Base-by-base conservation (phyloP, 2,888 invertebrate species). In the Liposcelis brunnea region DNA sequence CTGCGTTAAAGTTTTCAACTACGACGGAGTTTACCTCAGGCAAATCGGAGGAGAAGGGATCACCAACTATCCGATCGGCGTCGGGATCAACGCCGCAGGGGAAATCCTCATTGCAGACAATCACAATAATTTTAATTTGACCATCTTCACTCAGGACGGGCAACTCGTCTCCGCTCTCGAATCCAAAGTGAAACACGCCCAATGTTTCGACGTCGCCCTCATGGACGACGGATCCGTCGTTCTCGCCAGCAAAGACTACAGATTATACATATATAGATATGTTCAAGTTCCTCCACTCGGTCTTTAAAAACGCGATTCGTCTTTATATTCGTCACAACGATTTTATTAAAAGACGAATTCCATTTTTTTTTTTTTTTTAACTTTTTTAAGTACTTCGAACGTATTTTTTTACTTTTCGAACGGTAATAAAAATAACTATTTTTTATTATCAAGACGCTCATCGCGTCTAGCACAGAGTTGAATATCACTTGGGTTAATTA, bases 141-240 rank as follows among this genome's bases (percentile, higher is more conserved):
- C 97, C 58, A 93, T 97, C 65, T 98, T 98, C 72, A 90, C 89
- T 36, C 86, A 97, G 68, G 95, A 97, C 60, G 97, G 97, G 12
- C 87, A 89, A 61, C 70, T 98, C 60, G 89, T 98, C 45, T 94
- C 91, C 32, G 97, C 97, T n/a, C 70, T 97, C 50, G 98, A 98
- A 67, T 93, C 91, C 59, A 97, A 97, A 68, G 95, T 98, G 52
- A 98, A 98, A 68, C 98, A 98, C 64, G 97, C 98, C 45, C 98
- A 98, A 66, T 98, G 98, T 70, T 98, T 97, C 67, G 98, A 98
- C 63, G 97, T 98, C 48, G 93, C 97, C 40, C 75, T 98, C 43
- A 94, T 97, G 90, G 94, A 95, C 60, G 97, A 97, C 61, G 95
- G 95, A 33, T 93, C 93, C 45, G 95, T 98, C 47, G 97, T 98